A percentile compares a stretch with the other conserved stretches of the same genome.
Conservation (phyloP, 2,888 invertebrate species). For the Rhingia rostrata region DNA sequence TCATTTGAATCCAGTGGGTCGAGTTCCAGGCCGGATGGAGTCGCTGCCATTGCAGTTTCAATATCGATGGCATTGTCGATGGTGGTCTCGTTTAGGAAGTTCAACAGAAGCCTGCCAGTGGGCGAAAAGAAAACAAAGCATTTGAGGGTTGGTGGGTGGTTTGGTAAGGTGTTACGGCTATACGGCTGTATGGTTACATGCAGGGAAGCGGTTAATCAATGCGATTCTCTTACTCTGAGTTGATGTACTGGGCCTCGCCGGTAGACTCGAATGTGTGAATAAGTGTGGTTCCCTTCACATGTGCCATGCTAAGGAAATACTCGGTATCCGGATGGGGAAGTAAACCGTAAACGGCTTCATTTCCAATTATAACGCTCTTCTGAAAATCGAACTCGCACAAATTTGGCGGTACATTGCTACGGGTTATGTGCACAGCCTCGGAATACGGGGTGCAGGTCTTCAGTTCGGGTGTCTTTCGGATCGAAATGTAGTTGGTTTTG, state of each 20-base stretch:
- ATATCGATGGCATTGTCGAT: slow-evolving; percentile 82
- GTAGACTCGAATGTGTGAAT: slow-evolving; percentile 83
- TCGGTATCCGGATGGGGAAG: slow-evolving; percentile 81
- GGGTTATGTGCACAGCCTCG: slow-evolving; percentile 81
- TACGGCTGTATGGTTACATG: slow-evolving; percentile 53
- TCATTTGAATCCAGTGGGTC: slow-evolving; percentile 80
- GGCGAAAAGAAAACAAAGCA: slow-evolving; percentile 51
- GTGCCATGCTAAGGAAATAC: slow-evolving; percentile 81
- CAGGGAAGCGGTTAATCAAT: slow-evolving; percentile 17
- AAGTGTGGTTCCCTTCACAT: slow-evolving; percentile 82
- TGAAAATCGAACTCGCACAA: slow-evolving; percentile 82
- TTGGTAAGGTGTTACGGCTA: too few species aligned
- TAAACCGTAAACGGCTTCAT: slow-evolving; percentile 81
- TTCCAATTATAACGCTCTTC: slow-evolving; percentile 82
- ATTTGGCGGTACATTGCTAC: slow-evolving; percentile 82
- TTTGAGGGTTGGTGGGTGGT: background rate
- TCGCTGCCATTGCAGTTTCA: slow-evolving; percentile 81
- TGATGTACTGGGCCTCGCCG: slow-evolving; percentile 82
- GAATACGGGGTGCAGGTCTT: slow-evolving; percentile 81
- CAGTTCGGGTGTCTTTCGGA: slow-evolving; percentile 82
- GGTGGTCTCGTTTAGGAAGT: slow-evolving; percentile 81
- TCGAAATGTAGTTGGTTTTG: slow-evolving; percentile 81
- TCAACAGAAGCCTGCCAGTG: slow-evolving; percentile 78
- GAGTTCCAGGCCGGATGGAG: slow-evolving; percentile 78
- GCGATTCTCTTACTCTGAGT: slow-evolving; percentile 79